phyloP scores from a whole-genome alignment of 2,113 vertebrate genomes.

The Elaphurus davidianus region DNA sequence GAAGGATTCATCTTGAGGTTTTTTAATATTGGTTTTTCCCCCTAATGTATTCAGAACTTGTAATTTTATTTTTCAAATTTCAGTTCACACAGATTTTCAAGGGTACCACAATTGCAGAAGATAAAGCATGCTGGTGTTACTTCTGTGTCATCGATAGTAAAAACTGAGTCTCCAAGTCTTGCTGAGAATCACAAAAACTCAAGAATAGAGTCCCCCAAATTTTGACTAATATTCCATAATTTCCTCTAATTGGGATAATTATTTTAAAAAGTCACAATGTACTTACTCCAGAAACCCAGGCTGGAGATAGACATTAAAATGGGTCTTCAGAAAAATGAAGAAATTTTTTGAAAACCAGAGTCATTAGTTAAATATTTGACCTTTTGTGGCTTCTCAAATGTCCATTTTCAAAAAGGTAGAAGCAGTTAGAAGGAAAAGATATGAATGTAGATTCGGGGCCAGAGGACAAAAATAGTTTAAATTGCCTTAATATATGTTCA shows the following conservation, averaged over 20 bases:
- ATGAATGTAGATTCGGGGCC: not conserved
- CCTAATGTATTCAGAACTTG: not conserved
- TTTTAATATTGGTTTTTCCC: not conserved
- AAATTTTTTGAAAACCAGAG: not conserved
- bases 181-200: not conserved
- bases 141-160: not conserved
- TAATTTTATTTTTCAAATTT: conserved; percentile 28
- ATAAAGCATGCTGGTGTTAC: not conserved
- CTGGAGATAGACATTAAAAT: conserved; percentile 1
- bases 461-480: not conserved
- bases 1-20: conserved; percentile 11
- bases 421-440: conserved; percentile 39
- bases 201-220: not conserved
- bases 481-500: conserved; percentile 33
- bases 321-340: not conserved
- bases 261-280: not conserved
- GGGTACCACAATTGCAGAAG: not conserved
- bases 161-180: not conserved
- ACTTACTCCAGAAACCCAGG: not conserved
- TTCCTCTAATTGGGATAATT: not conserved
- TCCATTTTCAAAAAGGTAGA: conserved; percentile 28
- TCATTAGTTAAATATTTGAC: conserved; percentile 24
- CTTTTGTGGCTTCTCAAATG: conserved; percentile 39
- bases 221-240: not conserved
- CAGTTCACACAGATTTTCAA: not conserved